Evolutionary conservation across 2,113 vertebrate species (phyloP).

Genomic region (Odontesthes bonariensis): DNA sequence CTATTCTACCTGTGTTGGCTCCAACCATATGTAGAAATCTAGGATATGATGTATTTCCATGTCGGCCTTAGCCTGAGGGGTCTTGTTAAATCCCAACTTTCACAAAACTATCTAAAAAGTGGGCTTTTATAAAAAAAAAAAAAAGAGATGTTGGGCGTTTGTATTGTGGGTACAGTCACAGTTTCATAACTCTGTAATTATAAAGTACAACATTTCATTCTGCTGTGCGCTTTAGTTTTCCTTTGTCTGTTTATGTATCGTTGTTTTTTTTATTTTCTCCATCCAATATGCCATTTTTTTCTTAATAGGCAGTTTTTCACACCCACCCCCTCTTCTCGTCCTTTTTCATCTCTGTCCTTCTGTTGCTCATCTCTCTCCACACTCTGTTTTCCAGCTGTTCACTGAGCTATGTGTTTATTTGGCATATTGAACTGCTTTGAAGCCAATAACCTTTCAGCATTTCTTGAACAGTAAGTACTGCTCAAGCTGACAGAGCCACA

Average conservation of each 20-base stretch:
- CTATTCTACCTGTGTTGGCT: too few relatives aligned
- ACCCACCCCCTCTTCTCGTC: not conserved
- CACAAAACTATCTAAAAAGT: too few relatives aligned
- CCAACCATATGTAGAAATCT: too few relatives aligned
- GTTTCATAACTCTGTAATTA: too few relatives aligned
- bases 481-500: conserved; percentile 20
- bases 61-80: too few relatives aligned
- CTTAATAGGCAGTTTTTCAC: not conserved
- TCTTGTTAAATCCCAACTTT: too few relatives aligned
- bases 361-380: not conserved
- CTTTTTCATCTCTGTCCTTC: conserved; percentile 48
- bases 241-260: not conserved
- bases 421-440: conserved; percentile 76
- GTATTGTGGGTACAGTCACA: too few relatives aligned
- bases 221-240: too few relatives aligned
- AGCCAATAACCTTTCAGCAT: conserved; percentile 68
- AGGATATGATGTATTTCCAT: too few relatives aligned
- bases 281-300: not conserved
- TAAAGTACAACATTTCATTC: too few relatives aligned
- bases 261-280: not conserved
- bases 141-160: too few relatives aligned
- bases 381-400: conserved; percentile 58
- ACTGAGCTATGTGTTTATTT: conserved; percentile 68
- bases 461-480: conserved; percentile 40
- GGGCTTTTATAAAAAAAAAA: too few relatives aligned